Evolutionary conservation across 2,888 invertebrate genomes (phyloP), one percentile per base, ranked within the genome.

Genomic region (Cybosia mesomella): DNA sequence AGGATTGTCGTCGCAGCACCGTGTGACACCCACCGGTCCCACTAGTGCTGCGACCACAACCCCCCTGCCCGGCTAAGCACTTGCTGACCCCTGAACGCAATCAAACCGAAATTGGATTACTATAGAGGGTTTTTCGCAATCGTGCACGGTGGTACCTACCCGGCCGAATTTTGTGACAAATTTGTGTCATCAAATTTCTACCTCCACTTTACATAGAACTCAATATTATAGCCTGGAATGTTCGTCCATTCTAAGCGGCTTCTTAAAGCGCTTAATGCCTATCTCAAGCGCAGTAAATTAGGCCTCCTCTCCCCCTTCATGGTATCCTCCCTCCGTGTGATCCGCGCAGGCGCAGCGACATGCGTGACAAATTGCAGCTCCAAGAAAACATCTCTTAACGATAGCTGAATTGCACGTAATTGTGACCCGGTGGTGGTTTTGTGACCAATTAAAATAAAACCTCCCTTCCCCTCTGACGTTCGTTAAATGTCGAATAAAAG

Each of bases 391-490:
- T 74, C 76, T 75, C 81, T 80, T 88, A 89, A 89, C 85, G 85
- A 89, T 87, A 86, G 87, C 87, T 88, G 89, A 90, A 90, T 90
- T 89, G 87, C 83, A 69, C 67, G 74, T 89, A 89, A 90, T 91
- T 90, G 85, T 85, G 73, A 76, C 67, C 68, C 64, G 61, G 43
- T 71, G 70, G 68, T 66, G 53, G 24, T 58, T 39, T 9, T n/a
- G 1, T 57, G 22, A 67, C 76, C 76, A 73, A 36, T 70, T 60
- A 67, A 60, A 11, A 53, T 59, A 54, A 66, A 68, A 22, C 77
- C 49, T 43, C 32, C 49, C 22, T 21, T 32, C 64, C 53, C 53
- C 55, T 10, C 54, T 10, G 9, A 13, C 10, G 8, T 13, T 54
- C 15, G 21, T 49, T 28, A 58, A 62, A n/a, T 32, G 10, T 15